Evolutionary conservation across 2,888 invertebrate genomes (phyloP), one percentile per base, ranked within the genome.

Genomic region (Nomada lathburiana): DNA sequence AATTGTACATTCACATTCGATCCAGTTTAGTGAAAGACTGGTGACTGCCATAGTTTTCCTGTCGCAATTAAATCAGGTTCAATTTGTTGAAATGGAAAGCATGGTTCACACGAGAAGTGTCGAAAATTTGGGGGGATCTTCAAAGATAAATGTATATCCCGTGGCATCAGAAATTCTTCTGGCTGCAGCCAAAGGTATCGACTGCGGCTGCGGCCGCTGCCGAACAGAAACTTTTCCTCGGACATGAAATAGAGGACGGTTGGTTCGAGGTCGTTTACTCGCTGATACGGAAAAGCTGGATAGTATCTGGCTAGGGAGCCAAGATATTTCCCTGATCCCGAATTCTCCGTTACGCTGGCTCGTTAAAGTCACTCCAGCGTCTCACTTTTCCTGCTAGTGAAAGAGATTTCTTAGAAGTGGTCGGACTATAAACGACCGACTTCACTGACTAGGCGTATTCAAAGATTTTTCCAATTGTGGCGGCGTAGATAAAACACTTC

Each of bases 271-370:
- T 91, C 91, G 91, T 91, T 92, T 92, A 91, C 89, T 88, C 92
- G 89, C 83, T 91, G 92, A 92, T 92, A 92, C 91, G 90, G 90
- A 91, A 92, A 91, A 92, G 92, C 91, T 90, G 90, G 88, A 85
- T 88, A 84, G 88, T 86, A 90, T 90, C 91, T 92, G 88, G 90
- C 89, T 82, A 79, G 80, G 80, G 84, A 90, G 92, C 91, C 90
- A 91, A 83, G 82, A 91, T 88, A 91, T 90, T 88, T 88, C 81
- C 81, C 68, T 78, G 80, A 85, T 79, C 75, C 74, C 72, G 36
- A 82, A 73, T 59, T 76, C 65, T 57, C 64, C 75, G 68, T 78
- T 82, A 68, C 69, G 76, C 65, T 78, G 72, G 74, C 78, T 82
- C 80, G 85, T 74, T 82, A 82, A 85, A 85, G 85, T 78, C 85